Evolutionary conservation across 2,113 vertebrate genomes (phyloP).

Genomic region (Sporophila hypoxantha): DNA sequence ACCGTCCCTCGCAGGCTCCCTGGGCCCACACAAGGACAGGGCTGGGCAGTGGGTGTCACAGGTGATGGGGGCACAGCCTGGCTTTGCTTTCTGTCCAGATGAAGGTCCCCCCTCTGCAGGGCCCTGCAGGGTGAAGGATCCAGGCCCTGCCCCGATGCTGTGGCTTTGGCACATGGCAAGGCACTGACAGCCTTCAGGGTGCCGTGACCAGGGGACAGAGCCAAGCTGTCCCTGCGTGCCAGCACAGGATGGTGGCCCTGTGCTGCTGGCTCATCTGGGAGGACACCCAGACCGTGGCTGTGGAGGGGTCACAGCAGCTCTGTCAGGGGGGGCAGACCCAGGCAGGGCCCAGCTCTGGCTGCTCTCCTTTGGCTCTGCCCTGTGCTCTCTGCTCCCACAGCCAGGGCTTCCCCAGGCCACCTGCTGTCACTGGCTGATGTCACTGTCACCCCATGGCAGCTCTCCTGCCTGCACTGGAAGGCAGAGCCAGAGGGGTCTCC

Average conservation of each 20-base stretch:
- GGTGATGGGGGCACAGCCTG: neutral
- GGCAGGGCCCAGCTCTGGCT: neutral
- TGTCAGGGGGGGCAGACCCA: fast-evolving
- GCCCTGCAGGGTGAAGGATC: neutral
- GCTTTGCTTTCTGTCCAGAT: neutral
- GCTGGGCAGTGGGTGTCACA: neutral
- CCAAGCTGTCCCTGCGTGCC: neutral
- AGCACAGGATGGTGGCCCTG: neutral
- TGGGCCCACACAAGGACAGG: neutral
- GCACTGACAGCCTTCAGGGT: fast-evolving
- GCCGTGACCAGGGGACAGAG: neutral
- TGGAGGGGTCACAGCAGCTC: neutral
- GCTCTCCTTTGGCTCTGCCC: neutral
- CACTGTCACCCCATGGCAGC: neutral
- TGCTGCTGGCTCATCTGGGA: neutral
- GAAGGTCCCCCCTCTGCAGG: fast-evolving
- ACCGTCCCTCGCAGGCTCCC: neutral
- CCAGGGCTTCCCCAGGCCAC: neutral
- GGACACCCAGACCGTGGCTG: neutral
- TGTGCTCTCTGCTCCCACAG: fast-evolving
- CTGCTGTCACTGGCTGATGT: neutral
- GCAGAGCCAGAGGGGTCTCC: neutral
- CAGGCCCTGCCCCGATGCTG: neutral
- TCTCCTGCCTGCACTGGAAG: neutral
- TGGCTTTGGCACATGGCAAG: neutral